Base-by-base conservation (phyloP, 2,113 vertebrate genomes). In the Mustela nigripes region DNA sequence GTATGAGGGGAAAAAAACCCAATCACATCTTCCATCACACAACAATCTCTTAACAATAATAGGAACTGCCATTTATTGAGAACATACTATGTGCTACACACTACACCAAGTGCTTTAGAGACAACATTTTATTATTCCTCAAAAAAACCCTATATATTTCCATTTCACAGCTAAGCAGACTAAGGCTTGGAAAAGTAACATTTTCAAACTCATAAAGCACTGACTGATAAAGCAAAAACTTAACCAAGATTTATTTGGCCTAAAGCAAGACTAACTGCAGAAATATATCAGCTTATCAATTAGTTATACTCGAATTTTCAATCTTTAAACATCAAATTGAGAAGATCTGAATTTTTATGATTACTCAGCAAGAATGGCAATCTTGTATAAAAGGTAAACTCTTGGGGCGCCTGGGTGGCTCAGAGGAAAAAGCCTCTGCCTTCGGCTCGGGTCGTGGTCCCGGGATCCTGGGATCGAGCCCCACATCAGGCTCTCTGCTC, bases 291-390 rank as follows among this genome's bases (percentile, higher is more conserved):
- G 62, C 31, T 84, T 71, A 5, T 26, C 4, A 60, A 92, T 48
- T 81, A 87, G 58, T 92, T 97, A 78, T 79, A 15, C 26, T 95
- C 3, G 11, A 87, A 96, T 88, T 93, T 93, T 89, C 0, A 85
- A 84, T 58, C 14, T 86, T 94, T 78, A 87, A 95, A 94, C 15
- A 95, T 83, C 39, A 95, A 86, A 92, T 33, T 92, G 58, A 85
- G 11, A 69, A 82, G 36, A 94, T n/a, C 0, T 36, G 39, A 86
- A 97, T 60, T 39, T 56, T 69, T 42, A 62, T 33, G 36, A 87
- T 89, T 79, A 82, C 56, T 92, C 74, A 76, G 53, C 53, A 56
- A 89, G 53, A 93, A 63, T 28, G 21, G 31, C 56, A 78, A 84
- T 67, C 19, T 89, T 89, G 36, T 78, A 82, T 65, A 50, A 60